These are phyloP conservation scores for Borostomias antarcticus DNA, from an alignment of 2,797 vertebrate species.

Conservation along the genomic window DNA sequence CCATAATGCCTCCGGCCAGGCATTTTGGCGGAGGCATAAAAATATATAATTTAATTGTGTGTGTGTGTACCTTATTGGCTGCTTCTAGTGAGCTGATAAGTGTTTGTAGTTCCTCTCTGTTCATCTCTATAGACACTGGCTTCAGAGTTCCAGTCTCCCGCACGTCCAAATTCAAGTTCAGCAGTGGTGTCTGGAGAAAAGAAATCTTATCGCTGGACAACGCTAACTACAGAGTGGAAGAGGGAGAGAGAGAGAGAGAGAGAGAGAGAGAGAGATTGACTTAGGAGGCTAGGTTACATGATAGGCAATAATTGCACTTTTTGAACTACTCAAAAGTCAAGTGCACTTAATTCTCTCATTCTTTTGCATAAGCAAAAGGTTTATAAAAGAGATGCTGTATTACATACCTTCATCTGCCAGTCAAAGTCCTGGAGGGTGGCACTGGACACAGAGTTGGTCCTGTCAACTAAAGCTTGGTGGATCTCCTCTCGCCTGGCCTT, in stretches of 20 bases:
- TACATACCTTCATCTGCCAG: conserved; percentile 92
- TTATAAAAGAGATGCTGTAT: neutral
- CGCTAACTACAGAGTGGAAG: conserved; percentile 78
- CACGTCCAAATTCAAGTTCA: conserved; percentile 89
- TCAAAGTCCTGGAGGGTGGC: conserved; percentile 91
- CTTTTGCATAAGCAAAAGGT: neutral
- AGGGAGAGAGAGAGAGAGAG: conserved; percentile 9
- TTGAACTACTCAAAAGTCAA: neutral
- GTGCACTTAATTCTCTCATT: no score
- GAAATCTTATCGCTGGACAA: conserved; percentile 96
- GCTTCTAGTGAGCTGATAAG: conserved; percentile 89
- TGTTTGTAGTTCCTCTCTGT: conserved; percentile 87
- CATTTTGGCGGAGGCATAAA: no score
- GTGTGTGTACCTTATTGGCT: conserved; percentile 90
- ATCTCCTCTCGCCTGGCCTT: conserved; percentile 86
- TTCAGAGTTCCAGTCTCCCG: conserved; percentile 79
- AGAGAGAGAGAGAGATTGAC: conserved; percentile 1
- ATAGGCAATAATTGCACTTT: no score
- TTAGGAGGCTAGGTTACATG: neutral
- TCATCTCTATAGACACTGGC: conserved; percentile 88
- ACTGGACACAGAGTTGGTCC: conserved; percentile 84
- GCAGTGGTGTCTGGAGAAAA: conserved; percentile 87
- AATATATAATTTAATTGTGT: no score
- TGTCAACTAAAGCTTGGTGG: conserved; percentile 78
- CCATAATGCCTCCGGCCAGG: no score